Evolutionary conservation across 1,140 invertebrate species (phyloP).

Genomic region (Planococcus citri): DNA sequence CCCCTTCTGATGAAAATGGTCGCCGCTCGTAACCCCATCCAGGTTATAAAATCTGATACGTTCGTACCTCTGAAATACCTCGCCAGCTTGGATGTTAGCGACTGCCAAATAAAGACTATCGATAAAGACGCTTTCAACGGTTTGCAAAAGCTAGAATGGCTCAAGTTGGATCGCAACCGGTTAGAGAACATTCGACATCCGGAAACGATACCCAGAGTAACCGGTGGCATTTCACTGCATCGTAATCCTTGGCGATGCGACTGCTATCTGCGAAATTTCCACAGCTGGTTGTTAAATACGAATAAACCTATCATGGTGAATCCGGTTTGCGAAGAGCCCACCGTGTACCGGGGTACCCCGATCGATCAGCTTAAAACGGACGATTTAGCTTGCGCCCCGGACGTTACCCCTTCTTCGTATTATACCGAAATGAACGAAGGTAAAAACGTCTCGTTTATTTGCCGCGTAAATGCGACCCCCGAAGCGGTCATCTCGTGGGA

Average conservation of each 20-base stretch:
- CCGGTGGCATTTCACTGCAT: conserved; percentile 66
- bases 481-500: conserved; percentile 65
- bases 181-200: conserved; percentile 54
- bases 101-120: conserved; percentile 62
- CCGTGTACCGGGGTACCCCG: conserved; percentile 46
- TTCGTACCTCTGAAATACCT: conserved; percentile 61
- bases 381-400: conserved; percentile 71
- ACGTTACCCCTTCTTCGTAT: conserved; percentile 50
- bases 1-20: conserved; percentile 66
- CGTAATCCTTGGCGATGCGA: conserved; percentile 83
- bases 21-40: conserved; percentile 67
- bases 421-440: conserved; percentile 64
- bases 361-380: conserved; percentile 54
- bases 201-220: conserved; percentile 52
- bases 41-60: conserved; percentile 49
- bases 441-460: conserved; percentile 62
- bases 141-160: conserved; percentile 65
- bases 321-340: conserved; percentile 61
- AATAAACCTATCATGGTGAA: conserved; percentile 56
- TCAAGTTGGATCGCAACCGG: conserved; percentile 68
- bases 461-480: conserved; percentile 60
- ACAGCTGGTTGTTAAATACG: conserved; percentile 61
- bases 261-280: conserved; percentile 60
- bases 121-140: conserved; percentile 71
- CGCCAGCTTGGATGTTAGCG: conserved; percentile 67